Evolutionary conservation across 1,140 invertebrate species (phyloP), one percentile per base, ranked within the genome.

Genomic region (Drosophila nigromelanica): DNA sequence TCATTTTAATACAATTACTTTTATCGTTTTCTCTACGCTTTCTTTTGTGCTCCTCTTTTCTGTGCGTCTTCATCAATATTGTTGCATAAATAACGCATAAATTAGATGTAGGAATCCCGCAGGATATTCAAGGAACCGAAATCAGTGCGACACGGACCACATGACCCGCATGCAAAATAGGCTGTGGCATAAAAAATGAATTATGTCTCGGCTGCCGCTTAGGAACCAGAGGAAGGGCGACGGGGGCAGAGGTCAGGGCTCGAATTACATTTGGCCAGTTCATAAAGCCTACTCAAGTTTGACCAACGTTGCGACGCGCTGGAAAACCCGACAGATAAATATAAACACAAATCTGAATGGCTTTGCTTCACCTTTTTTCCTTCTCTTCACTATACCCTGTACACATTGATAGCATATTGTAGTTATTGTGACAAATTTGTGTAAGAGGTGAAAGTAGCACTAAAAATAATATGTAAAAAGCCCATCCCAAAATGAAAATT

Each of bases 1-100:
- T 70, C 27, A 87, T 82, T 87, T 73, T 87, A 87, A 87, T 87
- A 87, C 76, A 87, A 87, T 82, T 79, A 79, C 79, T 79, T 75
- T 74, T 79, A 79, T 87, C 21, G 39, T 73, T 48, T 80, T 74
- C 21, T 2, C 11, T 27, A 11, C 50, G 39, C 42, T 55, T 21
- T 67, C 12, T 30, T 51, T 15, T 7, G 12, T 30, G 18, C 8
- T 40, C 33, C 48, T 30, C 8, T 7, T 7, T 37, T 10, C 45
- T 48, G 52, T 48, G 47, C 61, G 54, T 73, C 58, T 80, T 80
- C 78, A 77, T 77, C 78, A 64, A 76, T 73, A 67, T 73, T 43
- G 75, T 47, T 79, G 83, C 82, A 87, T 87, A 87, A 87, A 79
- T 87, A 78, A 81, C 47, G 66, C 83, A 87, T 82, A 87, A 89